Evolutionary conservation across 2,888 invertebrate genomes (phyloP), one percentile per base, ranked within the genome.

Genomic region (Nasonia oneida): DNA sequence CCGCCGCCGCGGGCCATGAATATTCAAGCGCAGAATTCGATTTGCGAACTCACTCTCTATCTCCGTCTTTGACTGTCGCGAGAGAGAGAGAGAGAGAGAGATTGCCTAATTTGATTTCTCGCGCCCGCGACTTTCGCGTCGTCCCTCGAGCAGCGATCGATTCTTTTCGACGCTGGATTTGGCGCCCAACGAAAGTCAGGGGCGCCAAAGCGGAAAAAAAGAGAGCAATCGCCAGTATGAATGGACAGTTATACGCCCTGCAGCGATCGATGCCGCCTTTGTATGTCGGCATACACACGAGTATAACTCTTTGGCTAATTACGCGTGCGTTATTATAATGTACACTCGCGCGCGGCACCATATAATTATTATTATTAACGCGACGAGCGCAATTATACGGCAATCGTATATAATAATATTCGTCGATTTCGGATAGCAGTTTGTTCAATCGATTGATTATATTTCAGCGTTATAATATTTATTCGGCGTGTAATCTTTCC

Each of bases 1-100:
- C 47, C 47, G 47, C 47, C 47, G 29, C 29, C 47, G 37, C 10
- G 47, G 47, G 12, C 2, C 42, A 76, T 86, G 86, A 83, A 86
- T 86, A 86, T 86, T 76, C 86, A 83, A 61, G n/a, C 50, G 81
- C 78, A 78, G 50, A 81, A 78, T 78, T 82, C 64, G 70, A 85
- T 85, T 81, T 61, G 70, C 15, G 50, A 37, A 61, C 29, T 14
- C 50, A 1, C n/a, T 29, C 18, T 15, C 37, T 29, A 29, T 53
- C 18, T 18, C 3, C 18, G 29, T 37, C 53, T 82, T 73, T 15
- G 57, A 10, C n/a, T 74, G 29, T 47, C 64, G 10, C 2, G 15
- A 37, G 15, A 29, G 29, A 29, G 29, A 50, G 23, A 61, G 29
- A 61, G 29, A 29, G 15, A 29, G 1, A 29, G 29, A 50, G 23